A percentile compares a stretch with the other conserved stretches of the same genome.
Evolutionary conservation across 2,113 vertebrate genomes (phyloP).

Genomic region (Perca flavescens): DNA sequence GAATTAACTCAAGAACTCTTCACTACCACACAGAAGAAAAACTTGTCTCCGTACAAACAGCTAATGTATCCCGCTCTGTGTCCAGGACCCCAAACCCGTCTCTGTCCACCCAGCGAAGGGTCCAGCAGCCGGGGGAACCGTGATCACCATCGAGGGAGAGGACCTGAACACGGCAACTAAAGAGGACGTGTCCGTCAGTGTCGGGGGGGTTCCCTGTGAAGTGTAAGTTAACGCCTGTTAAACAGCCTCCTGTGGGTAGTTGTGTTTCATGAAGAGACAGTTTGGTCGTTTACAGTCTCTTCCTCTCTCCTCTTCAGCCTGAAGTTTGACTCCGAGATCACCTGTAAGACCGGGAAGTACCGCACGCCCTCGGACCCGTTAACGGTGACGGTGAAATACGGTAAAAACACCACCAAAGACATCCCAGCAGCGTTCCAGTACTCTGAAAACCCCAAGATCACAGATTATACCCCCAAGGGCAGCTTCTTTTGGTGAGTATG

Average conservation of each 20-base stretch:
- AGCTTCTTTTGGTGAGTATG: conserved; percentile 91
- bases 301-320: conserved; percentile 77
- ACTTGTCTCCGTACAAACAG: too few species aligned
- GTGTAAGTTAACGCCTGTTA: conserved; percentile 85
- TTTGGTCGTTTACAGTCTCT: too few species aligned
- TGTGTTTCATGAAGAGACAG: accelerated
- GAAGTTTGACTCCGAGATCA: conserved; percentile 84
- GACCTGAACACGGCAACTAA: conserved; percentile 89
- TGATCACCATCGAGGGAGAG: conserved; percentile 88
- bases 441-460: conserved; percentile 88
- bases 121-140: conserved; percentile 90
- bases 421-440: conserved; percentile 79
- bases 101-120: conserved; percentile 85
- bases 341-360: conserved; percentile 88
- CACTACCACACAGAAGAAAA: too few species aligned
- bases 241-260: too few species aligned
- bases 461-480: conserved; percentile 80
- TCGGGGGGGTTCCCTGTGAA: conserved; percentile 86
- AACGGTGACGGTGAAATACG: conserved; percentile 83
- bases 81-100: conserved; percentile 87
- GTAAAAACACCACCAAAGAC: conserved; percentile 73
- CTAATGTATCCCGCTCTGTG: background rate
- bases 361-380: conserved; percentile 49
- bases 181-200: conserved; percentile 87
- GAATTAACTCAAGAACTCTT: too few species aligned